A percentile compares a stretch with the other conserved stretches of the same genome.
phyloP scores from a whole-genome alignment of 2,797 vertebrate genomes.

The Crocodylus rhombifer region DNA sequence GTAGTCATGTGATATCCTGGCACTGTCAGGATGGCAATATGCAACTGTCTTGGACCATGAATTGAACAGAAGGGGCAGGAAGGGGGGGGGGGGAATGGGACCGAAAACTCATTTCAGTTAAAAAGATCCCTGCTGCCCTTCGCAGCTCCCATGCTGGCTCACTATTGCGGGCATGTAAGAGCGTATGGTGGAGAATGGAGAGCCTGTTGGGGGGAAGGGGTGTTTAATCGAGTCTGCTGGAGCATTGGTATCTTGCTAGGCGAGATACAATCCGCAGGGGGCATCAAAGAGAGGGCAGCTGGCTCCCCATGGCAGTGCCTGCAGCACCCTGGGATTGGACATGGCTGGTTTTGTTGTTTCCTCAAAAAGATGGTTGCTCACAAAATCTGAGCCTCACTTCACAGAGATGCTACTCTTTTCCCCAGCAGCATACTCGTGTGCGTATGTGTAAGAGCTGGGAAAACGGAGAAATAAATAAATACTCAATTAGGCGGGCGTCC shows the following conservation, averaged over 20 bases:
- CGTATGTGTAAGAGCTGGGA: slow-evolving; percentile 64
- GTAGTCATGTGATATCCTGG: not conserved
- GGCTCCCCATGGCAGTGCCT: not conserved
- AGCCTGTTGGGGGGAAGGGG: slow-evolving; percentile 52
- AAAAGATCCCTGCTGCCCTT: not conserved
- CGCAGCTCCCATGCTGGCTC: slow-evolving; percentile 27
- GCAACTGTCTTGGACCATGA: not conserved
- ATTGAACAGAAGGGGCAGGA: not conserved
- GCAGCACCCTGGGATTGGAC: too few relatives aligned
- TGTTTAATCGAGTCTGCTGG: not conserved
- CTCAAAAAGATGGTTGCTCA: not conserved
- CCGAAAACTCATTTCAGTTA: slow-evolving; percentile 25
- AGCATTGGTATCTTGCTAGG: slow-evolving; percentile 1
- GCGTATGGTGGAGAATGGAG: slow-evolving; percentile 53
- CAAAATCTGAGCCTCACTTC: slow-evolving; percentile 19
- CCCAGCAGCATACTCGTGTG: not conserved
- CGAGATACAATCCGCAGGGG: slow-evolving; percentile 43
- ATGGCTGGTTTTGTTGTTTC: too few relatives aligned
- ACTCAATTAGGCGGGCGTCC: slow-evolving; percentile 78
- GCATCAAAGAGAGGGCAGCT: slow-evolving; percentile 71
- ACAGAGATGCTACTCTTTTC: slow-evolving; percentile 13
- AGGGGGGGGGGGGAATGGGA: not conserved
- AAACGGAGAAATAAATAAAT: slow-evolving; percentile 80
- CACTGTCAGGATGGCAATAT: not conserved
- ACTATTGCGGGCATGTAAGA: slow-evolving; percentile 56